These are phyloP conservation scores for Ramphastos sulfuratus DNA, from an alignment of 2,113 vertebrate genomes.

Conservation along the genomic window DNA sequence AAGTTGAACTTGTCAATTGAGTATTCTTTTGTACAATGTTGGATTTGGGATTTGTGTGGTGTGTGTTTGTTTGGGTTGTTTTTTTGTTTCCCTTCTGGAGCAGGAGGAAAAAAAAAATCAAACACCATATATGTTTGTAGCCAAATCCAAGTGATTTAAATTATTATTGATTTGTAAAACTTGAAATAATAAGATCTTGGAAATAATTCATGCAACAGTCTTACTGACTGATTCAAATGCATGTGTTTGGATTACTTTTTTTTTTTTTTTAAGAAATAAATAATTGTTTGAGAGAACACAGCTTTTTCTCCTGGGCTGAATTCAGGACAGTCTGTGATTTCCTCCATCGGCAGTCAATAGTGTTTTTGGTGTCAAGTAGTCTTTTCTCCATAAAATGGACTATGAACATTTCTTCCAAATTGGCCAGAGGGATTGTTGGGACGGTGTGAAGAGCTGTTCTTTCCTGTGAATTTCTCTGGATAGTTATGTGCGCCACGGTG, in stretches of 20 bases:
- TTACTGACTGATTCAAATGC: background rate
- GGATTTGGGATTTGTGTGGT: too few relatives aligned
- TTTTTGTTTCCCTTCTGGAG: background rate
- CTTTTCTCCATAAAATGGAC: background rate
- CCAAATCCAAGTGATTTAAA: background rate
- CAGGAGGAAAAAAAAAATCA: background rate
- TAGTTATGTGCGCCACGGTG: background rate
- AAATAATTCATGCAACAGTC: background rate
- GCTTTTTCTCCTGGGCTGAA: background rate
- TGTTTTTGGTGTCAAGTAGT: background rate
- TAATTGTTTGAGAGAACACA: background rate
- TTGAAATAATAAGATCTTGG: background rate
- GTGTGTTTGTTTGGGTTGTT: background rate
- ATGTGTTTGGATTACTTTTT: background rate
- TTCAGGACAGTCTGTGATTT: background rate
- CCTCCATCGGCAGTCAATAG: background rate
- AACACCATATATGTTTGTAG: background rate
- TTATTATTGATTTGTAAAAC: background rate
- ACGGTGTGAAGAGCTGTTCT: background rate
- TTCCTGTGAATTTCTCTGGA: background rate
- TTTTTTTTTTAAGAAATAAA: background rate
- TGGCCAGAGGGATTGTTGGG: background rate
- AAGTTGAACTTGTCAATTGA: background rate
- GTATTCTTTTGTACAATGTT: background rate
- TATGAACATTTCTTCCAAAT: background rate